Evolutionary conservation across 2,888 invertebrate species (phyloP), one percentile per base, ranked within the genome.

Genomic region (Poecilus cupreus): DNA sequence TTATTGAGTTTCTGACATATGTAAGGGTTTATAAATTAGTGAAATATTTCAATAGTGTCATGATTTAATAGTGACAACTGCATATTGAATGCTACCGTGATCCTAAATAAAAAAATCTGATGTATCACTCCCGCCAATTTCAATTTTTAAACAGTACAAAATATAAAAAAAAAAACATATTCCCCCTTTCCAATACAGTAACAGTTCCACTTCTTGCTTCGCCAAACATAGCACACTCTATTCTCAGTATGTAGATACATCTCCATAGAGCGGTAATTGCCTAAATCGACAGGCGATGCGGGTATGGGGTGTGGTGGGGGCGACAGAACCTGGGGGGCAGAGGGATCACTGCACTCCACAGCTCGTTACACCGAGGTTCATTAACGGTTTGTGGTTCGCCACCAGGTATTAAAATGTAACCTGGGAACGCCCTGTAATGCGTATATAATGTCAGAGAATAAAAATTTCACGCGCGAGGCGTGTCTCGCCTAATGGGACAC

Each of bases 351-450:
- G 37, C 60, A 22, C 24, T 57, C 22, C 11, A 60, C 13, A 60
- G 64, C 64, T 77, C 77, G 77, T 77, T 77, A 77, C 16, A 3
- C 43, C 22, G 77, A 22, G 77, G 43, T 77, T 77, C 64, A 77
- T 77, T 77, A 46, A 46, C 22, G 64, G 77, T 77, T 26, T 75
- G 75, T 32, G 75, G 75, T 26, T 13, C 26, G 11, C 75, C 75
- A 75, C 51, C 75, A 75, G 75, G 75, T 75, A 75, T 75, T 75
- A 75, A 75, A 75, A 51, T 24, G 75, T 51, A 51, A 46, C 49
- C 26, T 32, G 51, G 51, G 51, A 75, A 75, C 49, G 75, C 51
- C 75, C 75, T 24, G 22, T 72, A 72, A 72, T 72, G 72, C 72
- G 43, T 22, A n/a, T 43, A 72, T 72, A 72, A 72, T 72, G 72